Conservation (phyloP, 2,797 vertebrate genomes). For the Tokudaia tokunoshimensis region DNA sequence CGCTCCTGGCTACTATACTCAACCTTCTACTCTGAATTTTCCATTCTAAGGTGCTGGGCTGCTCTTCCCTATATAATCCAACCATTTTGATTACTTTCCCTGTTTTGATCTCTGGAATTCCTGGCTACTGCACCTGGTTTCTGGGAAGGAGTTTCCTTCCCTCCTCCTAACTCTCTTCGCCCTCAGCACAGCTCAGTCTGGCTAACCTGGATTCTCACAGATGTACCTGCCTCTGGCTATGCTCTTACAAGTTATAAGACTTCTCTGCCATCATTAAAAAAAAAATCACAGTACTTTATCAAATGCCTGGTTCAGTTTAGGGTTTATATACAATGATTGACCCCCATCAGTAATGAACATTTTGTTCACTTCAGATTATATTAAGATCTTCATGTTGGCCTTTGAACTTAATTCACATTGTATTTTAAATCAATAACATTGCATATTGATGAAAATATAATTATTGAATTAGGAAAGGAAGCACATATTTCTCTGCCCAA, state of each 20-base stretch:
- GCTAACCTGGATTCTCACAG: not conserved
- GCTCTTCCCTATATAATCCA: not conserved
- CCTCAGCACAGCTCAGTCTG: not conserved
- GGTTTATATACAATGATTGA: not conserved
- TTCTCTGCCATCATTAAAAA: not conserved
- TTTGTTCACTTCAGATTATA: slow-evolving; percentile 63
- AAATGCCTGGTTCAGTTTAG: slow-evolving; percentile 8
- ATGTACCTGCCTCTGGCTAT: not conserved
- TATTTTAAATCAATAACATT: not conserved
- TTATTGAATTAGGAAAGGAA: not conserved
- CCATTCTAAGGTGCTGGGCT: not conserved
- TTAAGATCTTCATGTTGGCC: slow-evolving; percentile 57
- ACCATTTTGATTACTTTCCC: not conserved
- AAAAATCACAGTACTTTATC: not conserved
- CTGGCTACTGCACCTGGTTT: not conserved
- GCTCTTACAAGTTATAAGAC: not conserved
- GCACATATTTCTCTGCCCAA: not conserved
- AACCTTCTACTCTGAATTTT: not conserved
- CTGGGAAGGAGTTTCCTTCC: too few species aligned
- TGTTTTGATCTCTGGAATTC: not conserved
- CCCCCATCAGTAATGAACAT: not conserved
- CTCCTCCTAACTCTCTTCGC: too few species aligned
- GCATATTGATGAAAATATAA: slow-evolving; percentile 51
- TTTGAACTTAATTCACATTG: slow-evolving; percentile 31
- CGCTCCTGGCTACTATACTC: not conserved